Conservation (phyloP, 64 coral and sea anemone genomes). For the Stichodactyla mertensii region DNA sequence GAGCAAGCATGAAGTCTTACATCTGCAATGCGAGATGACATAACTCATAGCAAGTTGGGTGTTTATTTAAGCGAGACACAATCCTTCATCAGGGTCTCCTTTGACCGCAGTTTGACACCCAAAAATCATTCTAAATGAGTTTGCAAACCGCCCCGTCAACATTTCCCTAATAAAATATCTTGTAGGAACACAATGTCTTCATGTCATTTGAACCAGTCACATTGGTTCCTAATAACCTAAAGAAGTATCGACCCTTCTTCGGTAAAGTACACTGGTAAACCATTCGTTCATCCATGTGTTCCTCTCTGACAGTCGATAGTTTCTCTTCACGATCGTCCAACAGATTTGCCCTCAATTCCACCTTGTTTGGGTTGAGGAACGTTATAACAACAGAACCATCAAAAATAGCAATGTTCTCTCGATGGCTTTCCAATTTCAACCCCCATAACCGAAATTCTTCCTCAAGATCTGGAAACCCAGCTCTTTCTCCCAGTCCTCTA, state of each 20-base stretch:
- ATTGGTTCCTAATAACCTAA: conserved; percentile 13
- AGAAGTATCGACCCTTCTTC: neutral
- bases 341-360: conserved; percentile 21
- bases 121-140: no score
- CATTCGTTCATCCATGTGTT: conserved; percentile 6
- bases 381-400: conserved; percentile 46
- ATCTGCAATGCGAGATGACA: no score
- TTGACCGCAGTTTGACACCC: no score
- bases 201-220: neutral
- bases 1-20: no score
- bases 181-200: conserved; percentile 14
- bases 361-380: conserved; percentile 35
- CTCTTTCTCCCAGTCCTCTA: conserved; percentile 39
- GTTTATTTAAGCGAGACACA: no score
- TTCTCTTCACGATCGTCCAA: neutral
- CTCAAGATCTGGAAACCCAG: conserved; percentile 43
- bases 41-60: no score
- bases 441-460: conserved; percentile 57
- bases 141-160: neutral
- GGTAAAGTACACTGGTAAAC: conserved; percentile 17
- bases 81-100: no score
- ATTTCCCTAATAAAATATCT: conserved; percentile 23
- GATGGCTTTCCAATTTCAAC: conserved; percentile 39
- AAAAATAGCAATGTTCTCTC: conserved; percentile 55
- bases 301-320: neutral